Base-by-base conservation (phyloP, 2,888 invertebrate genomes). In the Drosophila stalkeri region DNA sequence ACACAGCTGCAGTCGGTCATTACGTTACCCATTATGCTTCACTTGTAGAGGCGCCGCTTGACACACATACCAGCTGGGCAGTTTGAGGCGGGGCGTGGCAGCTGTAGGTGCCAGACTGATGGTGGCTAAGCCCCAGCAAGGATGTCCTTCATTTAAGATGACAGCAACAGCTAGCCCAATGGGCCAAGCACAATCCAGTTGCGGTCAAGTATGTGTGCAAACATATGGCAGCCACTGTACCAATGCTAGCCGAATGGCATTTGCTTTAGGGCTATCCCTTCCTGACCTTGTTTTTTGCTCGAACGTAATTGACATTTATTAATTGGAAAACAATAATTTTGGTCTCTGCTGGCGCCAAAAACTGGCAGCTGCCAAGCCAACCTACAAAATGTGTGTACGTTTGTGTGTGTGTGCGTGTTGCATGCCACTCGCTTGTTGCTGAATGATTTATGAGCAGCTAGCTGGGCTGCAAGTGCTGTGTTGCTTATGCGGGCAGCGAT, bases 291-390 rank as follows among this genome's bases (percentile, higher is more conserved):
- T 85, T 81, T 77, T 78, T 82, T 47, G 65, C 68, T 71, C 76
- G 67, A 75, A 72, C 82, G 79, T 82, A 86, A 88, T 89, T 88
- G 87, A 88, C 87, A 84, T 88, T 90, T 88, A 88, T 88, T 88
- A 88, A 88, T 88, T 88, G 90, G 90, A 86, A 89, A 88, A 88
- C 90, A 88, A 88, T 88, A 88, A 88, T 88, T 88, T 33, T 14
- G 39, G 69, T 63, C 64, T 56, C 47, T 43, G 43, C 52, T 8
- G 12, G 35, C 12, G 66, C 64, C 77, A 76, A 71, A 80, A 77
- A 20, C 54, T 86, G 81, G 77, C 86, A 86, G 70, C 64, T 80
- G 73, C 73, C 73, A 67, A 27, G 67, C 60, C 43, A 11, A 27
- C 44, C 57, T 39, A 39, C 43, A 35, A 51, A 56, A 35, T 63